A percentile compares a stretch with the other conserved stretches of the same genome.
phyloP scores from a whole-genome alignment of 2,888 invertebrate genomes.

The Leistus spinibarbis region DNA sequence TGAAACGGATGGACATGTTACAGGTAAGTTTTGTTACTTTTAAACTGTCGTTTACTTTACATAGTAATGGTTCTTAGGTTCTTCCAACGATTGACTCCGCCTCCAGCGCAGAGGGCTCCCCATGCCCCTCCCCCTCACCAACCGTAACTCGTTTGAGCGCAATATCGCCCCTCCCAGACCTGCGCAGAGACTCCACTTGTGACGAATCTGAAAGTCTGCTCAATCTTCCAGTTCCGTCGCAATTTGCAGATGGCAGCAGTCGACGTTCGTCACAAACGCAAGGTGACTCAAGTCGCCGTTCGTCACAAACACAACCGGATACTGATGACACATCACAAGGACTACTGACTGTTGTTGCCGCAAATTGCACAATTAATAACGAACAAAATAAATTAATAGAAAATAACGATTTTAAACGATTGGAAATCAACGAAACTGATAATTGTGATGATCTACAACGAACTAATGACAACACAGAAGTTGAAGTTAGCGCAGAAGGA shows the following conservation, averaged over 20 bases:
- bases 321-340: slow-evolving; percentile 5
- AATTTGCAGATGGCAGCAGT: slow-evolving; percentile 75
- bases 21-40: slow-evolving; percentile 47
- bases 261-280: slow-evolving; percentile 67
- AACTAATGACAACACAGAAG: not conserved
- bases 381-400: not conserved
- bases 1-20: slow-evolving; percentile 53
- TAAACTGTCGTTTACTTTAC: no score
- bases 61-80: slow-evolving; percentile 42
- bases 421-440: slow-evolving; percentile 26
- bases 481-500: slow-evolving; percentile 2
- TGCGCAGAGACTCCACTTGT: slow-evolving; percentile 66
- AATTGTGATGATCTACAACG: slow-evolving; percentile 23
- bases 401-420: not conserved
- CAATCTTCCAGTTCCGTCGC: slow-evolving; percentile 76
- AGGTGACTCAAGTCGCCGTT: slow-evolving; percentile 66
- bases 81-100: slow-evolving; percentile 57
- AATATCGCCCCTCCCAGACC: slow-evolving; percentile 71
- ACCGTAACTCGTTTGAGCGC: slow-evolving; percentile 60
- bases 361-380: slow-evolving; percentile 1
- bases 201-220: slow-evolving; percentile 59
- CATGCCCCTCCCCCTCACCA: slow-evolving; percentile 61
- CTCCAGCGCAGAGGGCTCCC: slow-evolving; percentile 57
- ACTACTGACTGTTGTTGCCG: slow-evolving; percentile 8
- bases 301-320: slow-evolving; percentile 58